Conservation (phyloP, 1,140 invertebrate genomes). For the Prorops nasuta region DNA sequence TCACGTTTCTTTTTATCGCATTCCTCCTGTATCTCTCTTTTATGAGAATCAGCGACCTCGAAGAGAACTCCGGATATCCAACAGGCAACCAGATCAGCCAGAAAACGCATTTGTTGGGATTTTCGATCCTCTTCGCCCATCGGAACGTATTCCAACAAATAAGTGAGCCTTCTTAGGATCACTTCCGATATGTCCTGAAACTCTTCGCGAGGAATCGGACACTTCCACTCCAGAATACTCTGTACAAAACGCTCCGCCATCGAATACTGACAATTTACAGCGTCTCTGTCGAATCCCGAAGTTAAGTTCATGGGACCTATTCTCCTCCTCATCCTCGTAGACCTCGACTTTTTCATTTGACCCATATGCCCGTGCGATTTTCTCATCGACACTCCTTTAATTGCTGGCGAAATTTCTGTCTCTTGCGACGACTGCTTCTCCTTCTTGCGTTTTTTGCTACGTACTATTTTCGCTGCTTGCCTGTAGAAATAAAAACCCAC, state of each 20-base stretch:
- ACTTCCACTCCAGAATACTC: constrained; percentile 41
- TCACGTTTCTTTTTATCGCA: constrained; percentile 17
- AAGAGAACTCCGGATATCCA: constrained; percentile 44
- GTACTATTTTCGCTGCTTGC: constrained; percentile 33
- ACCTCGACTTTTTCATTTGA: neutral
- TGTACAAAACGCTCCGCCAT: constrained; percentile 45
- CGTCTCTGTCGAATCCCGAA: constrained; percentile 25
- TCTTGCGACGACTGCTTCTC: too few species aligned
- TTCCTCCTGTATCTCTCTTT: constrained; percentile 23
- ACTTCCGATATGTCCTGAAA: constrained; percentile 40
- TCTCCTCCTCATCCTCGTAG: neutral
- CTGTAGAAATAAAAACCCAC: constrained; percentile 30
- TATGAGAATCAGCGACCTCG: constrained; percentile 33
- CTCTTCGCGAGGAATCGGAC: constrained; percentile 31
- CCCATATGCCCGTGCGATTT: neutral
- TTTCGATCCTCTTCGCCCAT: constrained; percentile 30
- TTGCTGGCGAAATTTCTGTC: too few species aligned
- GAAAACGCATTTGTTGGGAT: constrained; percentile 43
- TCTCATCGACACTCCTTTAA: too few species aligned
- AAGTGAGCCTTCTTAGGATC: constrained; percentile 33
- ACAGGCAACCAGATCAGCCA: constrained; percentile 41
- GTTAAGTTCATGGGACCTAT: constrained; percentile 8
- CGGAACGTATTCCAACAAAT: constrained; percentile 27
- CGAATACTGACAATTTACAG: constrained; percentile 36
- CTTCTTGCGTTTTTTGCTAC: constrained; percentile 21